phyloP scores from a whole-genome alignment of 1,140 invertebrate genomes.

The Drosophila orena region DNA sequence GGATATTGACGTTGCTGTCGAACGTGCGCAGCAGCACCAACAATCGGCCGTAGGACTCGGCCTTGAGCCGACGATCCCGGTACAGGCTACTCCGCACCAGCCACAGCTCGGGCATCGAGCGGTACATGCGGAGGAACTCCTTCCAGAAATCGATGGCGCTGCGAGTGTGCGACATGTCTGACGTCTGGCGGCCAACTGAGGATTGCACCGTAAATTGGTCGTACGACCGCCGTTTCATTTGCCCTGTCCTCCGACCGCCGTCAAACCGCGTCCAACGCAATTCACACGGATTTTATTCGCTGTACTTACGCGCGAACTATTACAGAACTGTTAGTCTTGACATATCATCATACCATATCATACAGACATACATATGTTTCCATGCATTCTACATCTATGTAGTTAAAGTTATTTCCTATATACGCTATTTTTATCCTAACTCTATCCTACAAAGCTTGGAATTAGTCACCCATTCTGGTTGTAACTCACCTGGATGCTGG shows the following conservation, averaged over 20 bases:
- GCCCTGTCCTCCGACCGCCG: slow-evolving; percentile 53
- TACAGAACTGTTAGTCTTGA: too few relatives aligned
- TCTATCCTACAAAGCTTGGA: too few relatives aligned
- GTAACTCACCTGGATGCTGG: slow-evolving; percentile 48
- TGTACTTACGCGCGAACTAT: too few relatives aligned
- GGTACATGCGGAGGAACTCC: slow-evolving; percentile 58
- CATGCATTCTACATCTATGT: too few relatives aligned
- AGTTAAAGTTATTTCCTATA: too few relatives aligned
- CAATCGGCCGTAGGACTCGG: slow-evolving; percentile 36
- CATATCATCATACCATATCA: too few relatives aligned
- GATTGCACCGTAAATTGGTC: neutral
- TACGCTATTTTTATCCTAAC: too few relatives aligned
- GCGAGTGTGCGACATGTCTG: slow-evolving; percentile 20
- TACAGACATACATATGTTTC: too few relatives aligned
- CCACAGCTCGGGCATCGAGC: slow-evolving; percentile 68
- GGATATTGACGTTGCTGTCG: slow-evolving; percentile 44
- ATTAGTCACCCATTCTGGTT: too few relatives aligned
- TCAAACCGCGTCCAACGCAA: slow-evolving; percentile 19
- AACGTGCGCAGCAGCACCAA: slow-evolving; percentile 23
- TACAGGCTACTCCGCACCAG: slow-evolving; percentile 47
- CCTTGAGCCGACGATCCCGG: slow-evolving; percentile 47
- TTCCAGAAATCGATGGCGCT: slow-evolving; percentile 33
- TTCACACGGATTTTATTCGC: neutral
- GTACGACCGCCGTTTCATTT: slow-evolving; percentile 20
- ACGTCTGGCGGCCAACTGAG: neutral